A percentile compares a stretch with the other conserved stretches of the same genome.
Evolutionary conservation across 2,888 invertebrate genomes (phyloP).

Genomic region (Saturnia pavonia): DNA sequence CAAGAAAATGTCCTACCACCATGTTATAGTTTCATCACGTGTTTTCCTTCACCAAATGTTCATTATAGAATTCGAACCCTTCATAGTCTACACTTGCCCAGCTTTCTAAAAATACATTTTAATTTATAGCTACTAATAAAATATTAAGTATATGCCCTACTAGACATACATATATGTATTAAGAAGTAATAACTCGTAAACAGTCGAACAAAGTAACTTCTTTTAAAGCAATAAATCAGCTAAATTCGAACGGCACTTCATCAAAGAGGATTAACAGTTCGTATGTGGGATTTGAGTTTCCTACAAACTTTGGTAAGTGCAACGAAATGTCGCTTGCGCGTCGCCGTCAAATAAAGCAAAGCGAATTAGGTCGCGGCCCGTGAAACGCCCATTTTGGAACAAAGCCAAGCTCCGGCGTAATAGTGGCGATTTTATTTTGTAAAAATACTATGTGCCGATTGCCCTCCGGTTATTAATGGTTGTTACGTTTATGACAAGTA

Average conservation of each 20-base stretch:
- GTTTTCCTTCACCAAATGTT: too few species aligned
- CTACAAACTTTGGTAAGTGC: conserved; percentile 51
- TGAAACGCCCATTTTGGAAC: conserved; percentile 57
- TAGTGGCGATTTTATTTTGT: conserved; percentile 42
- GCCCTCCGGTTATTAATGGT: conserved; percentile 42
- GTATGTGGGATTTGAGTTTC: conserved; percentile 57
- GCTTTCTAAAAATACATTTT: too few species aligned
- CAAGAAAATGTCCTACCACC: too few species aligned
- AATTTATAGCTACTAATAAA: too few species aligned
- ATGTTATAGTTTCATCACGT: too few species aligned
- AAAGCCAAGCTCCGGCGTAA: conserved; percentile 48
- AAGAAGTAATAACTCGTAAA: too few species aligned
- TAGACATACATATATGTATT: too few species aligned
- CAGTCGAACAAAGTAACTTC: too few species aligned
- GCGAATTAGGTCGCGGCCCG: conserved; percentile 70
- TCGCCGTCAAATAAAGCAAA: conserved; percentile 65
- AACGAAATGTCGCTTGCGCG: conserved; percentile 69
- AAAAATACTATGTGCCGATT: conserved; percentile 58
- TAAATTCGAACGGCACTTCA: conserved; percentile 42
- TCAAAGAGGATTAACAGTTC: conserved; percentile 43
- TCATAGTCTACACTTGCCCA: too few species aligned
- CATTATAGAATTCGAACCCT: too few species aligned
- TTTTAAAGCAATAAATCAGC: too few species aligned
- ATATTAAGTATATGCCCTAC: too few species aligned
- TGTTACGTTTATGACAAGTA: conserved; percentile 38